Evolutionary conservation across 2,113 vertebrate genomes (phyloP).

Genomic region (Dasypus novemcinctus): DNA sequence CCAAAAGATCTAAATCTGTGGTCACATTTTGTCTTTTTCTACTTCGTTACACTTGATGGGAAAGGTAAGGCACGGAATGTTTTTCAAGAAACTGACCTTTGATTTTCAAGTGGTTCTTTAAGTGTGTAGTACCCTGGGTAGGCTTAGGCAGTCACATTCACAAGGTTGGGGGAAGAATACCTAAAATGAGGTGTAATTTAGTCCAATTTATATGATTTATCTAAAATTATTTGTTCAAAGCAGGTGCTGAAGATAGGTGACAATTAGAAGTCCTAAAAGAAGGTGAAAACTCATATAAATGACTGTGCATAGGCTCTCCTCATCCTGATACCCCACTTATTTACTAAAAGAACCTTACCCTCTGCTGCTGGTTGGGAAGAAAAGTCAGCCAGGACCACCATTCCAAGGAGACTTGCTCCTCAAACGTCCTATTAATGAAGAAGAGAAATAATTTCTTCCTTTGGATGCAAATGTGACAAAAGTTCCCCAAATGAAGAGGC

Average conservation of each 20-base stretch:
- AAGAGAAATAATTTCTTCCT: background rate
- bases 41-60: background rate
- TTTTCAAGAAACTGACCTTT: background rate
- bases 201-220: background rate
- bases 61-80: background rate
- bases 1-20: constrained; percentile 44
- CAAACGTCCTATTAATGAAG: constrained; percentile 22
- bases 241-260: background rate
- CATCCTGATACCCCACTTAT: background rate
- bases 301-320: background rate
- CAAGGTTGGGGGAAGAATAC: background rate
- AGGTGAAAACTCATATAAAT: background rate
- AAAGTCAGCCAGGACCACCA: background rate
- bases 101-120: background rate
- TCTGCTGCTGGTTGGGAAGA: background rate
- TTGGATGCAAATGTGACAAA: constrained; percentile 6
- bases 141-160: background rate
- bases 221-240: constrained; percentile 16
- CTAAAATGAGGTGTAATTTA: background rate
- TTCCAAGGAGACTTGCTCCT: background rate
- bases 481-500: background rate
- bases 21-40: background rate
- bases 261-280: background rate
- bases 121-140: background rate
- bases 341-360: background rate